phyloP scores from a whole-genome alignment of 2,888 invertebrate species.

The Dynastes tityus region DNA sequence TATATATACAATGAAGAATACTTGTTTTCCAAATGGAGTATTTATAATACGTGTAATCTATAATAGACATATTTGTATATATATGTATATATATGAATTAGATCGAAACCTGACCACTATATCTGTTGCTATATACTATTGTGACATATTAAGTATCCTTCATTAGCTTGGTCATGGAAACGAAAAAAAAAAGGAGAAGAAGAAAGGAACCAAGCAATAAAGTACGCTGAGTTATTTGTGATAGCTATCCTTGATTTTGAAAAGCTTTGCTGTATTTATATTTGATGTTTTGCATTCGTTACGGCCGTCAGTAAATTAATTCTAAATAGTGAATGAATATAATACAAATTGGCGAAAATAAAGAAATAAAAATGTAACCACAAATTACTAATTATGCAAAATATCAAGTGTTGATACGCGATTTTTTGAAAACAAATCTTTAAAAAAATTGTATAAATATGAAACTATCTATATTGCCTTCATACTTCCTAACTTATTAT shows the following conservation, averaged over 20 bases:
- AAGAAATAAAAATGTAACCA: slow-evolving; percentile 21
- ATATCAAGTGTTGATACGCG: slow-evolving; percentile 60
- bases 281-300: slow-evolving; percentile 60
- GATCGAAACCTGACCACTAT: slow-evolving; percentile 57
- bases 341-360: slow-evolving; percentile 26
- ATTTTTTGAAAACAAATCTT: slow-evolving; percentile 63
- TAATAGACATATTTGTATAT: slow-evolving; percentile 49
- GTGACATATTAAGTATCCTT: slow-evolving; percentile 66
- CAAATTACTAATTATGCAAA: slow-evolving; percentile 37
- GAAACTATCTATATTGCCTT: slow-evolving; percentile 71
- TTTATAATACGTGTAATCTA: slow-evolving; percentile 39
- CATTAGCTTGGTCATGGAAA: slow-evolving; percentile 61
- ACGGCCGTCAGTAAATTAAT: slow-evolving; percentile 21
- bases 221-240: slow-evolving; percentile 67
- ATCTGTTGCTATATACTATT: slow-evolving; percentile 61
- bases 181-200: slow-evolving; percentile 9
- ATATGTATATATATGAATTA: slow-evolving; percentile 32
- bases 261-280: slow-evolving; percentile 64
- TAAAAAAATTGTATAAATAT: slow-evolving; percentile 67
- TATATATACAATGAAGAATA: slow-evolving; percentile 27
- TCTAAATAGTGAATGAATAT: slow-evolving; percentile 16
- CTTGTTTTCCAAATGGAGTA: slow-evolving; percentile 42
- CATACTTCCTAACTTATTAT: slow-evolving; percentile 71
- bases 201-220: slow-evolving; percentile 51
- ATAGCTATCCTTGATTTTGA: slow-evolving; percentile 67